Evolutionary conservation across 2,888 invertebrate genomes (phyloP).

Genomic region (Eubasilissa splendida): DNA sequence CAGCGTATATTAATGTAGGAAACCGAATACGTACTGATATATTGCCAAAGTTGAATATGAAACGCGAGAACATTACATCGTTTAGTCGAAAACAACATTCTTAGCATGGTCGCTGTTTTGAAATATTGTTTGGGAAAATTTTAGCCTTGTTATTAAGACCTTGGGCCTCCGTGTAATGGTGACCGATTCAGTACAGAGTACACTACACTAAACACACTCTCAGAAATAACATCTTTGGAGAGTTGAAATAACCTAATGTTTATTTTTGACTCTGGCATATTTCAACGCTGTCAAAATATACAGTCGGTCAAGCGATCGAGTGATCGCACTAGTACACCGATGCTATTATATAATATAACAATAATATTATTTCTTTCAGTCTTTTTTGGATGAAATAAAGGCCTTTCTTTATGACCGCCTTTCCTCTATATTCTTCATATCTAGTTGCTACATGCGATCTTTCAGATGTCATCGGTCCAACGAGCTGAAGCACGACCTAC

Average conservation of each 20-base stretch:
- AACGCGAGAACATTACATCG: neutral
- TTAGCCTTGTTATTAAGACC: too few relatives aligned
- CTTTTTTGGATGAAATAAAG: too few relatives aligned
- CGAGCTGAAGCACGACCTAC: too few relatives aligned
- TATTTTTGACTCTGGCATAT: slow-evolving; percentile 5
- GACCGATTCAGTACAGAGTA: too few relatives aligned
- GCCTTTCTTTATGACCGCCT: too few relatives aligned
- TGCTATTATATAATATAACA: neutral
- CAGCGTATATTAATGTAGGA: neutral
- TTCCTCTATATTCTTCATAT: too few relatives aligned
- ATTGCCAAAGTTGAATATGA: slow-evolving; percentile 9
- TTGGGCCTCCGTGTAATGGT: too few relatives aligned
- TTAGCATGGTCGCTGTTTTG: neutral
- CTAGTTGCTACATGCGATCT: too few relatives aligned
- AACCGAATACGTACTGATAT: neutral
- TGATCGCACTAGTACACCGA: neutral
- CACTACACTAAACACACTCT: too few relatives aligned
- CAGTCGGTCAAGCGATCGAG: neutral
- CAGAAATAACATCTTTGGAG: too few relatives aligned
- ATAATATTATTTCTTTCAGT: too few relatives aligned
- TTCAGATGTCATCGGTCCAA: too few relatives aligned
- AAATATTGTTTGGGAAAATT: slow-evolving; percentile 10
- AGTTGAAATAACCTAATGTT: neutral
- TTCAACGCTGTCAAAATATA: slow-evolving; percentile 1
- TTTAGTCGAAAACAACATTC: slow-evolving; percentile 1